Conservation (phyloP, 2,888 invertebrate genomes). For the Monoplex corrugatus region DNA sequence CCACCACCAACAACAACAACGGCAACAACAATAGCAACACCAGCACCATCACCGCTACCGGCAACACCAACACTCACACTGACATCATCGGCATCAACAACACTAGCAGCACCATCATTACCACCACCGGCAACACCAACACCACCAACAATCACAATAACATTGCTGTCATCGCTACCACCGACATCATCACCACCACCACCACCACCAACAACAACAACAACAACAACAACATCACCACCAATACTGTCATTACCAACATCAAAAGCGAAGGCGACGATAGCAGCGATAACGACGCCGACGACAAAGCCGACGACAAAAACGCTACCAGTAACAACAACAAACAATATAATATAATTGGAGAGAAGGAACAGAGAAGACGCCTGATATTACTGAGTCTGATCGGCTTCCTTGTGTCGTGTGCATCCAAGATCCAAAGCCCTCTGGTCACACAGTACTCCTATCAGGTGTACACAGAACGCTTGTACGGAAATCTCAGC, state of each 20-base stretch:
- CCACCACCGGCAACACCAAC: conserved; percentile 3
- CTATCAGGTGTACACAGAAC: conserved; percentile 46
- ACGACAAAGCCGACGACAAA: no score
- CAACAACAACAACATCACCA: background rate
- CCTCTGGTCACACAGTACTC: conserved; percentile 49
- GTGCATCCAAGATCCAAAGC: background rate
- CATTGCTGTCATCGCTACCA: background rate
- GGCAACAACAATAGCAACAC: no score
- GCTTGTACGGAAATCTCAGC: conserved; percentile 43
- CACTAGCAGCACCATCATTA: conserved; percentile 20
- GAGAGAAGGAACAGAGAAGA: background rate
- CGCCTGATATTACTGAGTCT: conserved; percentile 31
- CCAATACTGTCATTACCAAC: background rate
- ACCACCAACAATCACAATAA: no score
- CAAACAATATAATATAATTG: no score
- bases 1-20: no score
- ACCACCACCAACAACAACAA: background rate
- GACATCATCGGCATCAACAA: background rate
- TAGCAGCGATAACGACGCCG: background rate
- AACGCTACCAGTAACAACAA: no score
- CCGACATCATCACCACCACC: background rate
- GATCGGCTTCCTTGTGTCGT: conserved; percentile 37
- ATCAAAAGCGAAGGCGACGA: background rate
- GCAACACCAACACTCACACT: no score
- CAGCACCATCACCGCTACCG: no score